phyloP scores from a whole-genome alignment of 37 sponge, comb jelly and placozoan genomes.

The Ephydatia muelleri region DNA sequence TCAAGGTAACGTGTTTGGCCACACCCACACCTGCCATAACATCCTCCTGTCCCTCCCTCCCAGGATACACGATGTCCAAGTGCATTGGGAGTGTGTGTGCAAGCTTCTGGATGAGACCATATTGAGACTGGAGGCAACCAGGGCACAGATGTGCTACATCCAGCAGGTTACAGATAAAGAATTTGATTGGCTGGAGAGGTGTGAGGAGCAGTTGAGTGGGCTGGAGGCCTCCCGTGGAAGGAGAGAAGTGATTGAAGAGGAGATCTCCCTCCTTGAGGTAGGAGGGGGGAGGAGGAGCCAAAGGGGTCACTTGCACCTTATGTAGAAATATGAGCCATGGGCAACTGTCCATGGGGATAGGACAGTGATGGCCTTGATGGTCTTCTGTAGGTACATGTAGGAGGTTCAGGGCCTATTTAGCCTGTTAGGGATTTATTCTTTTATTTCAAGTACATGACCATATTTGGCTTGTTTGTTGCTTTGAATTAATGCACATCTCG shows the following conservation, averaged over 20 bases:
- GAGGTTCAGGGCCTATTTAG: no score
- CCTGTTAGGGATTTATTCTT: no score
- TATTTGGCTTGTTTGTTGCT: no score
- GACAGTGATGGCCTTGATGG: no score
- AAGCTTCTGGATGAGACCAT: slow-evolving; percentile 63
- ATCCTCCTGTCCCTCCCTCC: not conserved
- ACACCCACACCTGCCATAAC: not conserved
- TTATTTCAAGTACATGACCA: no score
- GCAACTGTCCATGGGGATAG: no score
- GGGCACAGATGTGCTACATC: slow-evolving; percentile 44
- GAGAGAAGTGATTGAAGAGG: slow-evolving; percentile 25
- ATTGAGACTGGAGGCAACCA: slow-evolving; percentile 41
- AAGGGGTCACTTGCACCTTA: no score
- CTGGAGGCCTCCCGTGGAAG: slow-evolving; percentile 19
- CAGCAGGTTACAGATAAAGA: slow-evolving; percentile 43
- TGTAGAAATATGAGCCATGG: no score
- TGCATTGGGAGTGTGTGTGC: slow-evolving; percentile 64
- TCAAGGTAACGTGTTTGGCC: slow-evolving; percentile 38
- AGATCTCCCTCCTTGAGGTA: slow-evolving; percentile 48
- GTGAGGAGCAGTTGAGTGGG: not conserved
- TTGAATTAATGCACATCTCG: no score
- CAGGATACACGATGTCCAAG: slow-evolving; percentile 59
- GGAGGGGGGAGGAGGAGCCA: not conserved
- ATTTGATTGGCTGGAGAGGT: slow-evolving; percentile 52
- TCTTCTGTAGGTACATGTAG: no score